phyloP scores from a whole-genome alignment of 2,113 vertebrate species.

The Gymnocephalus cernua region DNA sequence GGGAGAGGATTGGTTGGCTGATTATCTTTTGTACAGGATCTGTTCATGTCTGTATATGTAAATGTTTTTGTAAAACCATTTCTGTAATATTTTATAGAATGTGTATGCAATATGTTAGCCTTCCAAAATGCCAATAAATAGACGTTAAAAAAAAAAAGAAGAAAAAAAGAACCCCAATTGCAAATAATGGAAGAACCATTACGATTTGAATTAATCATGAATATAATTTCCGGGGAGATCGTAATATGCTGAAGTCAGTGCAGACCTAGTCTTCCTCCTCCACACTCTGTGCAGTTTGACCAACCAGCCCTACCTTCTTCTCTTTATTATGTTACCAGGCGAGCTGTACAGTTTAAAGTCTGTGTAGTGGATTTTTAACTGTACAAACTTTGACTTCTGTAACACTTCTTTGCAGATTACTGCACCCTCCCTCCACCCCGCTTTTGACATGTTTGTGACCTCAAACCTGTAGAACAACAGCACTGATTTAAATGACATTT shows the following conservation, averaged over 20 bases:
- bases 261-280: too few relatives aligned
- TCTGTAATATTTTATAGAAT: too few relatives aligned
- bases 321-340: background rate
- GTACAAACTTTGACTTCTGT: background rate
- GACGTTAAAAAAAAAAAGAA: too few relatives aligned
- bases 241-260: background rate
- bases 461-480: background rate
- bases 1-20: too few relatives aligned
- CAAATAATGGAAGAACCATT: too few relatives aligned
- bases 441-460: slow-evolving; percentile 1
- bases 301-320: background rate
- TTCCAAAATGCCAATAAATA: too few relatives aligned
- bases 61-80: too few relatives aligned
- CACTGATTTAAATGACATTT: background rate
- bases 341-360: background rate
- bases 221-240: background rate
- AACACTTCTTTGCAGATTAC: background rate
- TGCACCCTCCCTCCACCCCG: background rate
- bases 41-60: too few relatives aligned
- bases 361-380: background rate
- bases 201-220: background rate
- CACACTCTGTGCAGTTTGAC: background rate
- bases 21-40: too few relatives aligned
- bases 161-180: background rate
- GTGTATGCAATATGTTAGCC: too few relatives aligned